Base-by-base conservation (phyloP, 2,888 invertebrate species). In the Carabus problematicus region DNA sequence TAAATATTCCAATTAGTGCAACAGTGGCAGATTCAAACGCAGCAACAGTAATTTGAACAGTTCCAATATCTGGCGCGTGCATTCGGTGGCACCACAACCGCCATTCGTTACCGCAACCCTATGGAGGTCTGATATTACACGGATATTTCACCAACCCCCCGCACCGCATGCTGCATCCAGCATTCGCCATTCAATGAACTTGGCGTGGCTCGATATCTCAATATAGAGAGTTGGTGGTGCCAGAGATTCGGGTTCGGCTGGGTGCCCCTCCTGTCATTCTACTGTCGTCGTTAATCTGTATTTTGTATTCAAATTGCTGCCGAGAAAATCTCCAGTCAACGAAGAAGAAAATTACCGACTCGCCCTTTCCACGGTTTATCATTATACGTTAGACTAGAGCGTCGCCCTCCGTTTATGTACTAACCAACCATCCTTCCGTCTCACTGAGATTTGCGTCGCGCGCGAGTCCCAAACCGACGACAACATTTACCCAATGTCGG, bases 301-400 rank as follows among this genome's bases (percentile, higher is more conserved):
- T 67, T 67, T 67, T 67, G 67, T 67, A 67, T 67, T 67, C 67
- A 67, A 67, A 67, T 67, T 59, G 60, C 60, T 43, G 54, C 60
- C 40, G 60, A 67, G 67, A 67, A 67, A 67, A 67, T 67, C 60
- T 67, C 67, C 43, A 60, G n/a, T 43, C 67, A 67, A n/a, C 60
- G 59, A 55, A 67, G 67, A 67, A 60, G 67, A 67, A 67, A 67
- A 67, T 67, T 67, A 67, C 67, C 54, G 58, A 39, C 12, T 56
- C 29, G 56, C 19, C 29, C 29, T 52, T 52, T 16, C 52, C 52
- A 52, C 14, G 14, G 52, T 52, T 19, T 52, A 14, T 52, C 52
- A 52, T 52, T 52, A 52, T 52, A 3, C 29, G 29, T 29, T 29
- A 29, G 29, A 29, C 29, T 29, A 29, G 29, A 2, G 29, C 6